Conservation (phyloP, 2,888 invertebrate genomes). For the Macrosiphum euphorbiae region DNA sequence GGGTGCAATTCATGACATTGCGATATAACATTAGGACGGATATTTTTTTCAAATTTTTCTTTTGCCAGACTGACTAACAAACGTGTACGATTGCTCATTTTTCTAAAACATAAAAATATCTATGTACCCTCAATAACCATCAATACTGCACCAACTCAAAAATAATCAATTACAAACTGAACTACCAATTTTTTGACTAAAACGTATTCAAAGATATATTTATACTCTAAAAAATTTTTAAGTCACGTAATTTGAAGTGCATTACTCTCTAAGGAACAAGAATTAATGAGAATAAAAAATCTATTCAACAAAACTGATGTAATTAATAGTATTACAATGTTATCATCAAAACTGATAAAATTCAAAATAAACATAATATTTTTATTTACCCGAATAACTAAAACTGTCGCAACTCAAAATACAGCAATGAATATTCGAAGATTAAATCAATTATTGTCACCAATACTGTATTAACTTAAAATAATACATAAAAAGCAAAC, state of each 20-base stretch:
- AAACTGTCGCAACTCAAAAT: slow-evolving; percentile 52
- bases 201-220: slow-evolving; percentile 22
- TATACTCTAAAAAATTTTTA: slow-evolving; percentile 28
- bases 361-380: slow-evolving; percentile 50
- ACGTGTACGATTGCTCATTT: slow-evolving; percentile 36
- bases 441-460: neutral
- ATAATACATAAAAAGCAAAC: slow-evolving; percentile 17
- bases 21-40: neutral
- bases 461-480: slow-evolving; percentile 38
- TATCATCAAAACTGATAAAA: slow-evolving; percentile 48
- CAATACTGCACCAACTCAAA: slow-evolving; percentile 53
- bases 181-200: slow-evolving; percentile 21
- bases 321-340: slow-evolving; percentile 38
- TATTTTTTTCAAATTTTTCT: slow-evolving; percentile 32
- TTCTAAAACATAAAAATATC: slow-evolving; percentile 38
- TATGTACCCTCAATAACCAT: slow-evolving; percentile 12
- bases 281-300: slow-evolving; percentile 45
- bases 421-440: slow-evolving; percentile 1
- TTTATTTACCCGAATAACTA: slow-evolving; percentile 35
- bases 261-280: slow-evolving; percentile 35
- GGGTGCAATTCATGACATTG: slow-evolving; percentile 19
- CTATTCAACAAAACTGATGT: slow-evolving; percentile 43
- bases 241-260: slow-evolving; percentile 1
- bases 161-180: slow-evolving; percentile 29
- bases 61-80: slow-evolving; percentile 41